Conservation (phyloP, 2,797 vertebrate genomes). For the Apogon hyalosoma region DNA sequence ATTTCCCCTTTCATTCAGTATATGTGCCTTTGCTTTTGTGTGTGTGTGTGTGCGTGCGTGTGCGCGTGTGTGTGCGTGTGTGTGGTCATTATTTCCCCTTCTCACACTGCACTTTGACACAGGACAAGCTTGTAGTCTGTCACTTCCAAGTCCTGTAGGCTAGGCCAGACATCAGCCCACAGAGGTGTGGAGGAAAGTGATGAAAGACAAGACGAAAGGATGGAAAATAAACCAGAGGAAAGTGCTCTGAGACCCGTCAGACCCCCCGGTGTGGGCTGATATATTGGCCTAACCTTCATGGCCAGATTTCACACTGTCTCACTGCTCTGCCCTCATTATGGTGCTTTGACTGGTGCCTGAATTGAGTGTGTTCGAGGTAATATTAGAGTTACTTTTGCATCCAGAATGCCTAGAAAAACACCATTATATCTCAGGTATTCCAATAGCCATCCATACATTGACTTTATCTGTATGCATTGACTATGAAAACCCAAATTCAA, state of each 20-base stretch:
- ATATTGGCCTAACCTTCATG: conserved; percentile 59
- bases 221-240: conserved; percentile 48
- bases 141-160: conserved; percentile 58
- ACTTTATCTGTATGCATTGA: not conserved
- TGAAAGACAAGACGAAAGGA: conserved; percentile 42
- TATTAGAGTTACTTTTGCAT: not conserved
- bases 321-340: conserved; percentile 51
- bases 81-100: conserved; percentile 32
- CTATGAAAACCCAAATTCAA: not conserved
- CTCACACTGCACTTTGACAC: conserved; percentile 50
- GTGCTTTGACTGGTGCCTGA: conserved; percentile 18
- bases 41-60: conserved; percentile 1
- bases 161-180: conserved; percentile 53
- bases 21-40: conserved; percentile 1
- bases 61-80: too few relatives aligned
- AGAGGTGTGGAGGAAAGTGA: conserved; percentile 50
- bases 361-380: conserved; percentile 6
- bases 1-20: not conserved
- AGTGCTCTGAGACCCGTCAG: conserved; percentile 49
- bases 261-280: conserved; percentile 53
- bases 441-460: not conserved
- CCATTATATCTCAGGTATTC: not conserved
- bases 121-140: conserved; percentile 60
- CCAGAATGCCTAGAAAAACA: conserved; percentile 6
- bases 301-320: conserved; percentile 55